Base-by-base conservation (phyloP, 1,140 invertebrate genomes). In the Theocolax elegans region DNA sequence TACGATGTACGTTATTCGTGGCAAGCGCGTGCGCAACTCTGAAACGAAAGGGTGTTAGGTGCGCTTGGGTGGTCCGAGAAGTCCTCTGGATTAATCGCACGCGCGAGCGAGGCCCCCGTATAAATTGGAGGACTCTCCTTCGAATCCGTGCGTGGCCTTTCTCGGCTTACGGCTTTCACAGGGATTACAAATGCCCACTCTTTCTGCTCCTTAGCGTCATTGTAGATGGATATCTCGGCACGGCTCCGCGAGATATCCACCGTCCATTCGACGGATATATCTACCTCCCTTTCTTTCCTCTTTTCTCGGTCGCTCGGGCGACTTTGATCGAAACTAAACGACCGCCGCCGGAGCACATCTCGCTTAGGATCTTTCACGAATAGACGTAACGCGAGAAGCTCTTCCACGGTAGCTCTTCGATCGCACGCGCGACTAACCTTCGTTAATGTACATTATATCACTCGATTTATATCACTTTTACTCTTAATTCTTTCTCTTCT, bases 51-150 rank as follows among this genome's bases (percentile, higher is more conserved):
- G 82, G 80, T 83, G 82, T 85, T 80, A 80, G 83, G 74, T 77
- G 80, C 78, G 79, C 79, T 71, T 85, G 84, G 84, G 84, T 86
- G 84, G 84, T 85, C 84, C 73, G 76, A 76, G 79, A 78, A 23
- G 31, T 31, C 79, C 77, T 67, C 46, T 65, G 83, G 81, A 85
- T 85, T 85, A 85, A 86, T 85, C 82, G 82, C 72, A 66, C 71
- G 77, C 76, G 78, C 80, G 78, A 72, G 74, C 70, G 64, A 72
- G 72, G 72, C 77, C 80, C 79, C 76, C 76, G 83, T 85, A 84
- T 85, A 84, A 85, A 85, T 85, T 83, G 81, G 83, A 66, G 46
- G n/a, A n/a, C n/a, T n/a, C 51, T 54, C 75, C 77, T 73, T 67
- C 74, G 72, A 75, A 77, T 74, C 74, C 70, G 71, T 74, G 73